Percentiles rank a stretch among this genome's conserved stretches.
Evolutionary conservation across 2,797 vertebrate species (phyloP).

Genomic region (Coccyzus lansbergi): DNA sequence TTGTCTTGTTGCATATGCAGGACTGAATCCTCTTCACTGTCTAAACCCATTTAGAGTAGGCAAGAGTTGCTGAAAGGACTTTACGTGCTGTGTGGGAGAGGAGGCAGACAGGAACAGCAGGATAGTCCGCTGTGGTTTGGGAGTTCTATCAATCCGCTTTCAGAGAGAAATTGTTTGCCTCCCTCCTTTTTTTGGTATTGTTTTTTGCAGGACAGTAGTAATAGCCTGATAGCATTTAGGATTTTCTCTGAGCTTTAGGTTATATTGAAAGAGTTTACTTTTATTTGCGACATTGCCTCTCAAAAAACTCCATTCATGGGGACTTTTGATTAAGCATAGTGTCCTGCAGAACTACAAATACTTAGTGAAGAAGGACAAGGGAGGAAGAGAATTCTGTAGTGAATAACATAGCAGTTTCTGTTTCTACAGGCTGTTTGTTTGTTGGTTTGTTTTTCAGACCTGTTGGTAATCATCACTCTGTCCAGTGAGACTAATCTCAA

Average conservation of each 20-base stretch:
- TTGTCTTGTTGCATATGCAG: neutral
- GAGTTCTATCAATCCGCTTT: neutral
- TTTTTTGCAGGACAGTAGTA: neutral
- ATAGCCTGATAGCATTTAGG: neutral
- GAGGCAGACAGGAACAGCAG: neutral
- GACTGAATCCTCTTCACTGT: neutral
- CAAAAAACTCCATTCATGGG: neutral
- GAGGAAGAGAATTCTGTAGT: neutral
- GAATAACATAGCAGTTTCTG: neutral
- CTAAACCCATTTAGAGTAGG: neutral
- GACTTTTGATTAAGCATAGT: neutral
- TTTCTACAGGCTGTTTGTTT: neutral
- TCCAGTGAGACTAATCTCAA: neutral
- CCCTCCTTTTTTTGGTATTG: neutral
- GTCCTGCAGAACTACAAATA: neutral
- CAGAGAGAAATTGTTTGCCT: neutral
- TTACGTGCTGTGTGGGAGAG: fast-evolving
- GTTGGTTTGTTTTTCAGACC: neutral
- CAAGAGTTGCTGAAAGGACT: neutral
- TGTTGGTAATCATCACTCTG: neutral
- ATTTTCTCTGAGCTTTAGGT: neutral
- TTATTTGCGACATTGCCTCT: neutral
- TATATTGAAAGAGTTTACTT: neutral
- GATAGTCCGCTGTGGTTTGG: neutral
- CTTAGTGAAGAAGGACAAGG: neutral